Evolutionary conservation across 2,113 vertebrate genomes (phyloP).

Genomic region (Rostratula benghalensis): DNA sequence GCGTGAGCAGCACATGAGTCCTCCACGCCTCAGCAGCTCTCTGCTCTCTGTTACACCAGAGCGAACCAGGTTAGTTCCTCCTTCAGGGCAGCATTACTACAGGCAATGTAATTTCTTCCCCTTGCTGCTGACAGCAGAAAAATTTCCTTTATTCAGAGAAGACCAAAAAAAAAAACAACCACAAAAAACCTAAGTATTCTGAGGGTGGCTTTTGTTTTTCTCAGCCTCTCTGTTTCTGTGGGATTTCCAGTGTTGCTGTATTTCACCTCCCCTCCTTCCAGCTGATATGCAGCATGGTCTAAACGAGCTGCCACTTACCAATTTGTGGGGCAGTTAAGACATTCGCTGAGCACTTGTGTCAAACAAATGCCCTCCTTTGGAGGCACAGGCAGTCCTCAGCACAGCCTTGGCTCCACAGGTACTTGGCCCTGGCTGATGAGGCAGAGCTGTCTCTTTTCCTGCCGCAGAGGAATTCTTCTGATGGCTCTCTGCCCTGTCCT

Average conservation of each 20-base stretch:
- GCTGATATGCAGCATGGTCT: neutral
- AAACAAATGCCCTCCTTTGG: neutral
- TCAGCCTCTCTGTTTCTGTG: neutral
- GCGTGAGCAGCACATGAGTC: neutral
- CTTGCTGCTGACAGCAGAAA: neutral
- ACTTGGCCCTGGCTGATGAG: neutral
- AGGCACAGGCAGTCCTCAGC: neutral
- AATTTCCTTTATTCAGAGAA: neutral
- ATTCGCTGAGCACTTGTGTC: neutral
- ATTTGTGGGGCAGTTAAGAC: neutral
- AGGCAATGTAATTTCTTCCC: constrained; percentile 23
- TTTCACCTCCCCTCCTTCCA: neutral
- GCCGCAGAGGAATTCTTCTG: neutral
- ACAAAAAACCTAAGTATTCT: neutral
- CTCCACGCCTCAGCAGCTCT: neutral
- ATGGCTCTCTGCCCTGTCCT: neutral
- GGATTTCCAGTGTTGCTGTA: neutral
- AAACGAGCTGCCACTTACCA: neutral
- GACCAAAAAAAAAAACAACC: neutral
- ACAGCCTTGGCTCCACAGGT: neutral
- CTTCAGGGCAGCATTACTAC: neutral
- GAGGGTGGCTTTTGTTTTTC: neutral
- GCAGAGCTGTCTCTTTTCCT: neutral
- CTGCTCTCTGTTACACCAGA: constrained; percentile 16
- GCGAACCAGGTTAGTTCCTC: constrained; percentile 35